phyloP scores from a whole-genome alignment of 2,113 vertebrate genomes.

The Microcebus tavaratra region DNA sequence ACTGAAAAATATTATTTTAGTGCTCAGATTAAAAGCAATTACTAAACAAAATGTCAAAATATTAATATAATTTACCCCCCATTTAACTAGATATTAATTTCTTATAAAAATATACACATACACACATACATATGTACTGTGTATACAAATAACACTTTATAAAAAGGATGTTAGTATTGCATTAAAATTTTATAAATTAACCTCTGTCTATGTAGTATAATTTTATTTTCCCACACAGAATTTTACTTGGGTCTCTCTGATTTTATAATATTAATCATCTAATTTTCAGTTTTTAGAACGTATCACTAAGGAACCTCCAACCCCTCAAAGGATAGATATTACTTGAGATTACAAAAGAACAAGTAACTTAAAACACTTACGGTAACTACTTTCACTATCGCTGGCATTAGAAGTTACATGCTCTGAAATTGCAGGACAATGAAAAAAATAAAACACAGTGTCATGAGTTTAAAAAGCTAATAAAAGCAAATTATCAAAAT shows the following conservation, averaged over 20 bases:
- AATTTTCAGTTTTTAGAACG: slow-evolving; percentile 41
- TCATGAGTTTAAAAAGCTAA: slow-evolving; percentile 74
- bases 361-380: slow-evolving; percentile 91
- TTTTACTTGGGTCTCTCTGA: slow-evolving; percentile 19
- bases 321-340: slow-evolving; percentile 6
- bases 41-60: slow-evolving; percentile 45
- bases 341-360: slow-evolving; percentile 64
- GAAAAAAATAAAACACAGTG: slow-evolving; percentile 86
- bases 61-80: background rate
- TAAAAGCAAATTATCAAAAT: slow-evolving; percentile 80
- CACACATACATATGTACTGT: background rate
- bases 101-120: background rate
- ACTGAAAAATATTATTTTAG: slow-evolving; percentile 1
- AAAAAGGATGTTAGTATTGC: slow-evolving; percentile 17
- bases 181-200: slow-evolving; percentile 50
- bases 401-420: slow-evolving; percentile 99
- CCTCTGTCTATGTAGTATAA: background rate
- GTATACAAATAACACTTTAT: background rate
- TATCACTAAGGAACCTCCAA: slow-evolving; percentile 34
- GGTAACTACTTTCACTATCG: slow-evolving; percentile 99
- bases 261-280: slow-evolving; percentile 45
- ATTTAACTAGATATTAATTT: slow-evolving; percentile 47
- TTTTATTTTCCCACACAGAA: slow-evolving; percentile 23
- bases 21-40: slow-evolving; percentile 24
- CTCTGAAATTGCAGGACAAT: slow-evolving; percentile 95